Conservation (phyloP, 2,888 invertebrate species). For the Tetanocera ferruginea region DNA sequence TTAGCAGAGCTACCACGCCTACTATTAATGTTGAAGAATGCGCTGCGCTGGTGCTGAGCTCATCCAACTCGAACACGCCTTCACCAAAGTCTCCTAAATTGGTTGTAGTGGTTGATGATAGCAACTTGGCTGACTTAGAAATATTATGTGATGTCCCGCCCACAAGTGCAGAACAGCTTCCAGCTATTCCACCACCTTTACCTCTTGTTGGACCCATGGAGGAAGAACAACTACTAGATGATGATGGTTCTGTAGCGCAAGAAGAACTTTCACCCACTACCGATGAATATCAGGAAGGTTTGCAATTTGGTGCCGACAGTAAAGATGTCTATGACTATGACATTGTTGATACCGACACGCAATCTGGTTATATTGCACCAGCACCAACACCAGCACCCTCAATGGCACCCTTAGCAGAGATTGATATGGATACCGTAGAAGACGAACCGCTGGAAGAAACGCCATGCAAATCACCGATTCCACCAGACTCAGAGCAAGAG, state of each 20-base stretch:
- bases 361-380: slow-evolving; percentile 63
- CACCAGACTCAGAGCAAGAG: background rate
- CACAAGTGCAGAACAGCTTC: background rate
- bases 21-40: slow-evolving; percentile 55
- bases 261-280: slow-evolving; percentile 68
- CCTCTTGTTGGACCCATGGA: slow-evolving; percentile 44
- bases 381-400: slow-evolving; percentile 69
- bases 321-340: slow-evolving; percentile 63
- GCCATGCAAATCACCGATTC: background rate
- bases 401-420: slow-evolving; percentile 78
- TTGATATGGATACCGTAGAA: slow-evolving; percentile 79
- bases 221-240: slow-evolving; percentile 32
- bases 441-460: slow-evolving; percentile 73
- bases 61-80: slow-evolving; percentile 25
- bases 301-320: slow-evolving; percentile 60
- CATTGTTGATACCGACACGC: slow-evolving; percentile 58
- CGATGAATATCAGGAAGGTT: slow-evolving; percentile 68
- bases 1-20: slow-evolving; percentile 47
- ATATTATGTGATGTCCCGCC: too few relatives aligned
- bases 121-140: background rate
- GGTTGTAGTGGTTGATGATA: background rate
- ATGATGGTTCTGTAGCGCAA: slow-evolving; percentile 37
- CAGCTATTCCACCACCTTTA: slow-evolving; percentile 35
- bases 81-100: background rate
- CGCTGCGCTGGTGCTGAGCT: background rate